Evolutionary conservation across 2,113 vertebrate genomes (phyloP).

Genomic region (Datnioides undecimradiatus): DNA sequence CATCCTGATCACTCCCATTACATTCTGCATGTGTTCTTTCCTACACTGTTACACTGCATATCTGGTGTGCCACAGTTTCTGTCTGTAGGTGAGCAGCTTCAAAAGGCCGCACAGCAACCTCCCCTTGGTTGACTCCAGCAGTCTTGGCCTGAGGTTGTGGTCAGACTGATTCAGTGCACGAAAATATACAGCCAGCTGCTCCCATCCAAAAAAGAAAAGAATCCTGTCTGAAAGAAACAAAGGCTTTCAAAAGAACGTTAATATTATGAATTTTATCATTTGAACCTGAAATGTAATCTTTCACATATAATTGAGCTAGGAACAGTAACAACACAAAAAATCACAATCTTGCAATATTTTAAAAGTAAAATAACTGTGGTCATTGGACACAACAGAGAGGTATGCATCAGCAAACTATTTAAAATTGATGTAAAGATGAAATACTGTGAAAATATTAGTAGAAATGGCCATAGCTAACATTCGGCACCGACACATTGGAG

Average conservation of each 20-base stretch:
- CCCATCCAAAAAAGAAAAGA: slow-evolving; percentile 11
- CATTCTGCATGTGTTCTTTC: not conserved
- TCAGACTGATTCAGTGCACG: slow-evolving; percentile 29
- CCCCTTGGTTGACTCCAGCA: not conserved
- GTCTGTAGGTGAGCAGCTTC: slow-evolving; percentile 35
- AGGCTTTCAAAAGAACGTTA: not conserved
- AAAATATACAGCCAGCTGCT: slow-evolving; percentile 9
- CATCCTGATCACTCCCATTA: not conserved
- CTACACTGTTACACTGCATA: not conserved
- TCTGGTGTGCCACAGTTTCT: slow-evolving; percentile 18
- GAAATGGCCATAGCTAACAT: not conserved
- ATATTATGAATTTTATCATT: not conserved
- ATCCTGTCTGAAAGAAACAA: slow-evolving; percentile 9
- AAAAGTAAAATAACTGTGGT: not conserved
- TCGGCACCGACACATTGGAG: slow-evolving; percentile 6
- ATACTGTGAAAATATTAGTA: not conserved
- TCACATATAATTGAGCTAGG: too few species aligned
- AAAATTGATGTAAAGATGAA: not conserved
- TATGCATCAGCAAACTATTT: not conserved
- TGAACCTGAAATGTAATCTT: not conserved
- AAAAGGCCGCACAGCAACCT: slow-evolving; percentile 29
- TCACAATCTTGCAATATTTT: not conserved
- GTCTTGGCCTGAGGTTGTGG: not conserved
- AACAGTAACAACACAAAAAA: too few species aligned
- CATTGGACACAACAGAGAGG: not conserved